phyloP scores from a whole-genome alignment of 2,888 invertebrate species.

The Agriopis marginaria region DNA sequence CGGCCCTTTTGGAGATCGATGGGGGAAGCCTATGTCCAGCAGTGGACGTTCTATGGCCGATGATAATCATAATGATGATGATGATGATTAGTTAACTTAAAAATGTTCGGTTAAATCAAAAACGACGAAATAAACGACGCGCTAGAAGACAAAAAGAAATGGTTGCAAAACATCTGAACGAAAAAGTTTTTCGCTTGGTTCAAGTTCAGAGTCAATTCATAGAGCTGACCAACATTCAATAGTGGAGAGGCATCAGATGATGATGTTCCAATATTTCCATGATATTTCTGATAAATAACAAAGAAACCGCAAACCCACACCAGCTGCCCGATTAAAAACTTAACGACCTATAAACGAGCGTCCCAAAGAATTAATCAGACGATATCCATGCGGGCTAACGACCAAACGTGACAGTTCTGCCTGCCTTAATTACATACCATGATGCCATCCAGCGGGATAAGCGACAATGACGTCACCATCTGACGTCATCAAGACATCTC shows the following conservation, averaged over 20 bases:
- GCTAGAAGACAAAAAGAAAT: too few relatives aligned
- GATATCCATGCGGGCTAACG: slow-evolving; percentile 41
- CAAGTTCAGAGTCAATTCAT: too few relatives aligned
- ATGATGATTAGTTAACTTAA: too few relatives aligned
- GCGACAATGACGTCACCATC: slow-evolving; percentile 76
- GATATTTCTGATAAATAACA: slow-evolving; percentile 12
- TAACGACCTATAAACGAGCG: slow-evolving; percentile 22
- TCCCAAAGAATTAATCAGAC: slow-evolving; percentile 33
- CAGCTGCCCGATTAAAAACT: slow-evolving; percentile 21
- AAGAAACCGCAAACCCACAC: slow-evolving; percentile 26
- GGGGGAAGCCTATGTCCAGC: too few relatives aligned
- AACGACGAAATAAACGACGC: too few relatives aligned
- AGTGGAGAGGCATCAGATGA: background rate
- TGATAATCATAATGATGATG: too few relatives aligned
- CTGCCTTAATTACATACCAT: slow-evolving; percentile 55
- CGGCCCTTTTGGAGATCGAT: too few relatives aligned
- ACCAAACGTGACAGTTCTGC: slow-evolving; percentile 43
- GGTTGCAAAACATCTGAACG: too few relatives aligned
- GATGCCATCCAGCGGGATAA: slow-evolving; percentile 55
- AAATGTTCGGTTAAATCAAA: too few relatives aligned
- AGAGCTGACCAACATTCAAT: background rate
- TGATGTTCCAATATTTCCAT: background rate
- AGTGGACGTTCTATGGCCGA: too few relatives aligned
- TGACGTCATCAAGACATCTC: slow-evolving; percentile 78
- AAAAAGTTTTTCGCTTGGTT: too few relatives aligned